Evolutionary conservation across 1,140 invertebrate species (phyloP).

Genomic region (Eueides isabella): DNA sequence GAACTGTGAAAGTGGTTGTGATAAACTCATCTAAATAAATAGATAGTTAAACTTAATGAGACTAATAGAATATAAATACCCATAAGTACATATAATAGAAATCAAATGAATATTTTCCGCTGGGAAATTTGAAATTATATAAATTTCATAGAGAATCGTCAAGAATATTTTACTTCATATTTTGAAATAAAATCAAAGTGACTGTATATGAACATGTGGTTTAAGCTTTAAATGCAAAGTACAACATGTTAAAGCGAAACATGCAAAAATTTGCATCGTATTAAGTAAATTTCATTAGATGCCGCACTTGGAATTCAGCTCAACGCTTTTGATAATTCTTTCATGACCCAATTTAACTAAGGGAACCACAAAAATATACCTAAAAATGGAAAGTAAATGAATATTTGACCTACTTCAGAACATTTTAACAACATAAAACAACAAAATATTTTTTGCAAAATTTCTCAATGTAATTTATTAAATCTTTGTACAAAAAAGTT

Average conservation of each 20-base stretch:
- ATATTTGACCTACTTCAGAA: slow-evolving; percentile 16
- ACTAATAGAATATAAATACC: no score
- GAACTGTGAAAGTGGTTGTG: no score
- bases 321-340: slow-evolving; percentile 14
- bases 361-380: slow-evolving; percentile 5
- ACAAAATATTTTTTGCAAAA: not conserved
- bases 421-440: not conserved
- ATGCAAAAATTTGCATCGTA: slow-evolving; percentile 8
- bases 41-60: no score
- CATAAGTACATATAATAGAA: no score
- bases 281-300: slow-evolving; percentile 11
- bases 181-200: slow-evolving; percentile 3
- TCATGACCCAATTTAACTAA: slow-evolving; percentile 16
- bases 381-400: slow-evolving; percentile 13
- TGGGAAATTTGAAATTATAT: no score
- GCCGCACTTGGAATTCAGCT: slow-evolving; percentile 4
- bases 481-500: not conserved
- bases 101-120: not conserved
- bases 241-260: slow-evolving; percentile 6
- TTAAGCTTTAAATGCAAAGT: slow-evolving; percentile 6
- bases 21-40: not conserved
- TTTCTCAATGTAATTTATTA: not conserved
- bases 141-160: not conserved
- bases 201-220: slow-evolving; percentile 1
- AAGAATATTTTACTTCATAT: not conserved